Evolutionary conservation across 2,113 vertebrate species (phyloP).

Genomic region (Willisornis vidua): DNA sequence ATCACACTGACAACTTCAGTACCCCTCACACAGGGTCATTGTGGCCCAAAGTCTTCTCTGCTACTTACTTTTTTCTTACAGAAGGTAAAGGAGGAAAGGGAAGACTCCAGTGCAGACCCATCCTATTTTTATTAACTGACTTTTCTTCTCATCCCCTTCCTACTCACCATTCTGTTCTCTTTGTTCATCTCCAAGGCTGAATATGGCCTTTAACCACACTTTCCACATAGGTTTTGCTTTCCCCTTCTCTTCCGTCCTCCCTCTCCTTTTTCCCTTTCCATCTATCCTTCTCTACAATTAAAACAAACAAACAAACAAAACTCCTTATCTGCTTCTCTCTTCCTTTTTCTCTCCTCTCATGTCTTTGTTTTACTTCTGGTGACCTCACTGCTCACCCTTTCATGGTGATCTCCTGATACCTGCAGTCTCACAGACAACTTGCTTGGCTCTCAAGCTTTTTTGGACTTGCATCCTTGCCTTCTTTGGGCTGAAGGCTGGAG

Average conservation of each 20-base stretch:
- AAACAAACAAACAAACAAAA: background rate
- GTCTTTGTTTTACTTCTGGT: background rate
- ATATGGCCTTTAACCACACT: background rate
- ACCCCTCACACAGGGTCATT: rapidly evolving
- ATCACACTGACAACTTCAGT: background rate
- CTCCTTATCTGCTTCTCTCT: background rate
- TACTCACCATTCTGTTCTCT: background rate
- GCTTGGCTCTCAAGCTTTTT: background rate
- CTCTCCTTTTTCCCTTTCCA: background rate
- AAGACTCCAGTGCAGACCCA: background rate
- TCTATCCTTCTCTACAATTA: background rate
- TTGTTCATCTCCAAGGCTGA: background rate
- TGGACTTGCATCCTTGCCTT: background rate
- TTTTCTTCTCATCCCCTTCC: background rate
- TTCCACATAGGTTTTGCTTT: background rate
- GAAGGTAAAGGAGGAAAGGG: background rate
- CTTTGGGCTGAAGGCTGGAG: background rate
- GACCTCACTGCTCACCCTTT: background rate
- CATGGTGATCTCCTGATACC: background rate
- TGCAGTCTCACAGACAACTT: background rate
- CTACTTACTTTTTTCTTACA: background rate
- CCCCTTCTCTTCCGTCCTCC: background rate
- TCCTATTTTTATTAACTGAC: background rate
- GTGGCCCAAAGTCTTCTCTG: background rate
- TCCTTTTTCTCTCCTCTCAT: background rate